Percentiles rank a stretch among this genome's conserved stretches.
Conservation (phyloP, 1,140 invertebrate genomes). For the Hylyphantes graminicola region DNA sequence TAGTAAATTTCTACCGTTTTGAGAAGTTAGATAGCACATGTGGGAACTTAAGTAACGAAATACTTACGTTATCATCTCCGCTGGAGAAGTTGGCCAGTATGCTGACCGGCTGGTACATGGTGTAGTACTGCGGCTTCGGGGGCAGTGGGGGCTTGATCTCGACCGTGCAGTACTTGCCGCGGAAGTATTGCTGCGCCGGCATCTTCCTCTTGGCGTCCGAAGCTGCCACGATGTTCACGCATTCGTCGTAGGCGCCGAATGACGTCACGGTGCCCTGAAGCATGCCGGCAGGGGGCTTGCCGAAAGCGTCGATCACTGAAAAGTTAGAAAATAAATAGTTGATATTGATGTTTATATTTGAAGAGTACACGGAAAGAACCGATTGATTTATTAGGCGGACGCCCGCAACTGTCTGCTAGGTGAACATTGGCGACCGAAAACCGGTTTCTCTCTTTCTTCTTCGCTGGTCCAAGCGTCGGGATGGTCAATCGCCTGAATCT, state of each 20-base stretch:
- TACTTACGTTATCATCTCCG: constrained; percentile 54
- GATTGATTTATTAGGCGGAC: too few species aligned
- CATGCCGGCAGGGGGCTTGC: constrained; percentile 63
- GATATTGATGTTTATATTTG: too few species aligned
- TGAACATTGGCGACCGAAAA: too few species aligned
- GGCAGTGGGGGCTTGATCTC: constrained; percentile 61
- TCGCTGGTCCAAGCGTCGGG: too few species aligned
- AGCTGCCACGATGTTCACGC: constrained; percentile 60
- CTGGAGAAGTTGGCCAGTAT: constrained; percentile 57
- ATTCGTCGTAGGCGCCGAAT: constrained; percentile 63
- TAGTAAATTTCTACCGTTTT: too few species aligned
- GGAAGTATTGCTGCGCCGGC: constrained; percentile 53
- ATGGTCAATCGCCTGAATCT: too few species aligned
- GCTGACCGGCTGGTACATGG: constrained; percentile 50
- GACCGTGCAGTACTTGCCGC: constrained; percentile 62
- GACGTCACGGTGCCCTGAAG: constrained; percentile 62
- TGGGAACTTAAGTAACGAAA: too few species aligned
- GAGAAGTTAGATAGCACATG: too few species aligned
- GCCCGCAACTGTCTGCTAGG: too few species aligned
- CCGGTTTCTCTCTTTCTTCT: too few species aligned
- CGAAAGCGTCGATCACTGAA: constrained; percentile 64
- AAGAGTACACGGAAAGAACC: too few species aligned
- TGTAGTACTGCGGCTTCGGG: constrained; percentile 60
- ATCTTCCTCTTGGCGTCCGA: constrained; percentile 38
- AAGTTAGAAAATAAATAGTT: not conserved